These are phyloP conservation scores for Alosa alosa DNA, from an alignment of 2,113 vertebrate genomes.

Conservation along the genomic window DNA sequence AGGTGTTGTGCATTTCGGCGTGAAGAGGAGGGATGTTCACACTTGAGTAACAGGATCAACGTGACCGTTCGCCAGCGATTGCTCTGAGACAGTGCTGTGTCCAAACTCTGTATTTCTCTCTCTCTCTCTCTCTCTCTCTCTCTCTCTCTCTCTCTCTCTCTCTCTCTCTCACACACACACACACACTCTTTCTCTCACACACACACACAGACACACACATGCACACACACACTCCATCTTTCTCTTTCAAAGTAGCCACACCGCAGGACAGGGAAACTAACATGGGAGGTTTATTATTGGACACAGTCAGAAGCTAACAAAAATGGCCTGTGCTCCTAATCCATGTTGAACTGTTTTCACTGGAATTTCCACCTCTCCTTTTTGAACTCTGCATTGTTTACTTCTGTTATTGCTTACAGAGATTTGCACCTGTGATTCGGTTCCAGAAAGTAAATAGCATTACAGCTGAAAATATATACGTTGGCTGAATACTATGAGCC, in stretches of 20 bases:
- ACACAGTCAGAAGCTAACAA: neutral
- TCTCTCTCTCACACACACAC: neutral
- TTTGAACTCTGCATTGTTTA: neutral
- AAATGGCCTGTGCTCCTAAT: neutral
- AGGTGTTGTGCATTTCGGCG: constrained; percentile 30
- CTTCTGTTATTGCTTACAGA: neutral
- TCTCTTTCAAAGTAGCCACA: neutral
- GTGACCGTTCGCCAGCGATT: constrained; percentile 35
- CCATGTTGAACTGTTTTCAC: too few relatives aligned
- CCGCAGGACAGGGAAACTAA: neutral
- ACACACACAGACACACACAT: neutral
- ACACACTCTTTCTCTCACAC: neutral
- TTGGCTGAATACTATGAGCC: too few relatives aligned
- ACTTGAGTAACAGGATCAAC: constrained; percentile 47
- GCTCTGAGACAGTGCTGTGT: constrained; percentile 24
- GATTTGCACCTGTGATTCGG: neutral
- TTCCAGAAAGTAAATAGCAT: neutral
- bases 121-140: neutral
- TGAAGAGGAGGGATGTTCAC: constrained; percentile 45
- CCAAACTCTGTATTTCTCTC: neutral
- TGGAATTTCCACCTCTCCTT: neutral
- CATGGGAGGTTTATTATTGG: neutral
- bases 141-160: neutral
- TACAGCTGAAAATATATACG: neutral
- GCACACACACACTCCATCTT: neutral